These are phyloP conservation scores for Seriola dumerili DNA, from an alignment of 2,113 vertebrate genomes.

Conservation along the genomic window DNA sequence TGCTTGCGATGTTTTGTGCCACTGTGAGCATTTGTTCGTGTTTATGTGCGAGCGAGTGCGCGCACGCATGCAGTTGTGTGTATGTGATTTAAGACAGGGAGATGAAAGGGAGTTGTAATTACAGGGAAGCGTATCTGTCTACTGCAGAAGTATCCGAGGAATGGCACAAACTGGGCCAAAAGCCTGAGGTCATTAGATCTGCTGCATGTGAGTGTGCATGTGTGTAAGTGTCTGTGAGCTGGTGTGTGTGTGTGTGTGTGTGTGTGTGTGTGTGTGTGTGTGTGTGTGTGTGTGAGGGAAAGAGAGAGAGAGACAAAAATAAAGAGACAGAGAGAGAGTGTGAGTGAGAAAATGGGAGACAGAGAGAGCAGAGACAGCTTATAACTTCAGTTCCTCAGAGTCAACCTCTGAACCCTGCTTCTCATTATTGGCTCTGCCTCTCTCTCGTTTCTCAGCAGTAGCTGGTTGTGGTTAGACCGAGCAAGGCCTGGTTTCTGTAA, in stretches of 20 bases:
- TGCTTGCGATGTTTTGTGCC: conserved; percentile 48
- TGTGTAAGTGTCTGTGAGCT: conserved; percentile 21
- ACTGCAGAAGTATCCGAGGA: conserved; percentile 84
- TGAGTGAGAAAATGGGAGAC: conserved; percentile 37
- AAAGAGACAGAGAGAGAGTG: conserved; percentile 28
- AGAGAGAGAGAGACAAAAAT: conserved; percentile 33
- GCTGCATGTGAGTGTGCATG: conserved; percentile 52
- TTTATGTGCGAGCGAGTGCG: conserved; percentile 41
- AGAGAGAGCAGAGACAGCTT: conserved; percentile 60
- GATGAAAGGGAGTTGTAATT: conserved; percentile 85
- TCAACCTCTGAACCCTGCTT: conserved; percentile 75
- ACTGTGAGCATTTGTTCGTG: conserved; percentile 26
- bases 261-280: not conserved
- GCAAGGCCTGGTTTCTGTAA: conserved; percentile 61
- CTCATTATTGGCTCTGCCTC: conserved; percentile 65
- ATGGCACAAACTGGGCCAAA: conserved; percentile 84
- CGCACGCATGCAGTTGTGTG: conserved; percentile 54
- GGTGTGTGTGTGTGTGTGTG: conserved; percentile 31
- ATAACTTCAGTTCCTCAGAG: conserved; percentile 71
- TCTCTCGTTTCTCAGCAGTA: conserved; percentile 62
- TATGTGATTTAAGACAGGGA: conserved; percentile 75
- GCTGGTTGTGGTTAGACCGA: conserved; percentile 71
- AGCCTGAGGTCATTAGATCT: conserved; percentile 83
- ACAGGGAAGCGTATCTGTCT: conserved; percentile 84
- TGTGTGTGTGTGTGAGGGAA: not conserved